Percentiles rank a stretch among this genome's conserved stretches.
These are phyloP conservation scores for Sminthurinus aureus DNA, from an alignment of 2,888 invertebrate species.

Conservation along the genomic window DNA sequence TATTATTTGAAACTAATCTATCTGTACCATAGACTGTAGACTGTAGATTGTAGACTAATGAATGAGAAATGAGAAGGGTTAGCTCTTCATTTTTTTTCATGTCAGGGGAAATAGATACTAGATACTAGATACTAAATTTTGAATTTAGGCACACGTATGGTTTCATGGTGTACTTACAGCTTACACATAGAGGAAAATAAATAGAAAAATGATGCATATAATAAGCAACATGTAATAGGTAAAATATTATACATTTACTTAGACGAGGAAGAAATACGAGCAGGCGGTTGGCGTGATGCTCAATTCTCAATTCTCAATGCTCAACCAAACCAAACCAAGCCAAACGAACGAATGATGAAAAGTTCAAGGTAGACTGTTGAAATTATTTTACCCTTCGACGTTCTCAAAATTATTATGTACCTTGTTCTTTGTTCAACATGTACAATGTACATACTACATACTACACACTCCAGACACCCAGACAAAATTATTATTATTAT, in stretches of 20 bases:
- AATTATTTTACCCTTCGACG: not conserved
- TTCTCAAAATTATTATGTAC: not conserved
- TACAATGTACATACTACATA: too few relatives aligned
- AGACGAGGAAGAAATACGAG: not conserved
- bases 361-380: slow-evolving; percentile 17
- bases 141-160: too few relatives aligned
- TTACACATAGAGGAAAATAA: too few relatives aligned
- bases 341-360: not conserved
- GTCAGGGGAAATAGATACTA: too few relatives aligned
- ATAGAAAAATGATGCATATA: not conserved
- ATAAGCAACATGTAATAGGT: not conserved
- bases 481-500: too few relatives aligned
- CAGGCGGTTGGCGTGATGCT: slow-evolving; percentile 22
- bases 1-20: not conserved
- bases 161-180: too few relatives aligned
- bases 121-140: too few relatives aligned
- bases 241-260: not conserved
- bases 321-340: not conserved
- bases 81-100: not conserved
- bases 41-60: not conserved
- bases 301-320: not conserved
- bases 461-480: too few relatives aligned
- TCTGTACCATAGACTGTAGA: too few relatives aligned
- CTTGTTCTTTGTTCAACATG: too few relatives aligned
- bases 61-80: not conserved